Base-by-base conservation (phyloP, 2,888 invertebrate species). In the Toxonevra muliebris region DNA sequence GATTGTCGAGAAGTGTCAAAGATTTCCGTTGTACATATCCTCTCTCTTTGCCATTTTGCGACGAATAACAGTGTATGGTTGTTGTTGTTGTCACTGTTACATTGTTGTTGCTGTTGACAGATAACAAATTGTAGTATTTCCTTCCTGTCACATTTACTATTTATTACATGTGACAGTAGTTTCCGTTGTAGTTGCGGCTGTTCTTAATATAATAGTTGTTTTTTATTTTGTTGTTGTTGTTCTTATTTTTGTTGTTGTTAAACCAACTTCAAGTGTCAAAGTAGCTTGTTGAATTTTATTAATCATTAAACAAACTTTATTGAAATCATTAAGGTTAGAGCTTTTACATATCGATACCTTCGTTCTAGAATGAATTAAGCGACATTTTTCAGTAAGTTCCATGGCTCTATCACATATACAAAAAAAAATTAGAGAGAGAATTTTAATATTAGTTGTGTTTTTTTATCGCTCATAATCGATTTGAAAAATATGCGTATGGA, bases 1-100 rank as follows among this genome's bases (percentile, higher is more conserved):
- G 76, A 76, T 76, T 75, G 76, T 76, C 74, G 71, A 73, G 74
- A 76, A 76, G 76, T 75, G 76, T 75, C 76, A 76, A 76, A 75
- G 74, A 74, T 76, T 74, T 76, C 76, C 76, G 75, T 68, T 74
- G 71, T 70, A 70, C 68, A 72, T 67, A 72, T 72, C 72, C 72
- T 72, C 67, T 64, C 72, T 72, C 67, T 64, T 59, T 50, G 58
- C 40, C 59, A 42, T 52, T 19, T 52, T 59, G 58, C 53, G 43
- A 13, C 10, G 48, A 20, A 20, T 57, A 48, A 15, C 19, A n/a
- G 15, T 52, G 42, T 20, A 59, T n/a, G 52, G 59, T 41, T 43
- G 59, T 41, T 52, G 20, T 64, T 40, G 41, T 50, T 64, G 57
- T 17, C 61, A 52, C 61, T 19, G 61, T 65, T 53, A 42, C 58